Evolutionary conservation across 2,797 vertebrate genomes (phyloP).

Genomic region (Paedocypris micromegethes): DNA sequence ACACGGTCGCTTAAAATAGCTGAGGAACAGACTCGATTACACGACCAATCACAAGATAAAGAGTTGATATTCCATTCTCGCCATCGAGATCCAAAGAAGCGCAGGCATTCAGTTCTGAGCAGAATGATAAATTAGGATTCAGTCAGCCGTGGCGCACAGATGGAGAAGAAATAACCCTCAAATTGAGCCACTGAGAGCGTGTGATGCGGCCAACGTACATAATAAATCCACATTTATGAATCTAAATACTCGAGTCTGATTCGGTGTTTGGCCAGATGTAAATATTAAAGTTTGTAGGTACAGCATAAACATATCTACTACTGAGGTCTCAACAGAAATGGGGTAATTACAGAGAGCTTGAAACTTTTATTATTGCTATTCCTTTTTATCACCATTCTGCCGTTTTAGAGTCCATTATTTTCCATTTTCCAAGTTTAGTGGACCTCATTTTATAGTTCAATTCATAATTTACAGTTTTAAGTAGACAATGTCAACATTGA

Average conservation of each 20-base stretch:
- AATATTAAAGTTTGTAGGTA: not conserved
- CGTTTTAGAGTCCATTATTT: no score
- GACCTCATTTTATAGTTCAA: no score
- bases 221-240: not conserved
- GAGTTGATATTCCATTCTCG: constrained; percentile 37
- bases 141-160: constrained; percentile 24
- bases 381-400: no score
- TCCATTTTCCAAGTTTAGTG: no score
- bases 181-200: constrained; percentile 24
- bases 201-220: not conserved
- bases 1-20: constrained; percentile 40
- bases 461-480: no score
- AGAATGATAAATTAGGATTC: constrained; percentile 32
- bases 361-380: no score
- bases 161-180: constrained; percentile 33
- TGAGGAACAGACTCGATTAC: constrained; percentile 14
- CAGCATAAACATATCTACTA: no score
- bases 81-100: constrained; percentile 16
- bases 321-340: no score
- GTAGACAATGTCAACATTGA: no score
- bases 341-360: no score
- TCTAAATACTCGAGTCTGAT: not conserved
- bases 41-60: constrained; percentile 36
- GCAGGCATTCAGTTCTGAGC: constrained; percentile 19
- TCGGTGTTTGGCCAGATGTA: not conserved